Evolutionary conservation across 2,113 vertebrate genomes (phyloP), one percentile per base, ranked within the genome.

Genomic region (Corythaixoides concolor): DNA sequence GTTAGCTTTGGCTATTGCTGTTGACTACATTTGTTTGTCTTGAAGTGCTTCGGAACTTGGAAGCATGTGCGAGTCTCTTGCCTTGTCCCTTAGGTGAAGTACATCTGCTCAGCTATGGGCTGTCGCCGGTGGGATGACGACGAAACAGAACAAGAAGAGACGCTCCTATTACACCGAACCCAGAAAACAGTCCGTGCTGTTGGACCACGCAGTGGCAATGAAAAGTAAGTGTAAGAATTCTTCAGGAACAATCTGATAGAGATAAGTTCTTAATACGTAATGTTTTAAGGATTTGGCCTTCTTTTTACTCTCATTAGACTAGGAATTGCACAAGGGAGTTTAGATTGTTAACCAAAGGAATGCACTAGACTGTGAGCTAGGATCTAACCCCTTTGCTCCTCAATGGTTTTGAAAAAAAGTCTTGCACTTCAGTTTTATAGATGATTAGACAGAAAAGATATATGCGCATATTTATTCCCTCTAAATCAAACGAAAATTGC

Each of bases 171-270:
- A 37, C 99, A 99, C 55, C 98, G 99, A 66, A 99, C 99, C 15
- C 99, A 99, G 98, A 99, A 99, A 97, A 99, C 99, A 0, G 99
- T 99, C 17, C 97, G 99, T 73, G 99, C 99, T 10, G 99, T 99
- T 24, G 98, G 99, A 39, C 99, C 99, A 8, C 99, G 99, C 39
- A 99, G 98, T 0, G 99, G 99, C 94, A 98, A 97, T 27, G 99
- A 99, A 95, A 99, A 99, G 99, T 99, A 94, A 93, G 99, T 98
- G 66, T 68, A 58, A 20, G 17, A 50, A 0, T 52, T 43, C 39
- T 0, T 26, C 47, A 23, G 66, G 30, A 78, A 5, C 28, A 16
- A 7, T 8, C 47, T 3, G 2, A 0, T 0, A 21, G 47, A 24
- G 20, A 3, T 3, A 12, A 58, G 37, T 28, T 45, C 67, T 64